Evolutionary conservation across 2,113 vertebrate genomes (phyloP).

Genomic region (Tricholaema leucomelas): DNA sequence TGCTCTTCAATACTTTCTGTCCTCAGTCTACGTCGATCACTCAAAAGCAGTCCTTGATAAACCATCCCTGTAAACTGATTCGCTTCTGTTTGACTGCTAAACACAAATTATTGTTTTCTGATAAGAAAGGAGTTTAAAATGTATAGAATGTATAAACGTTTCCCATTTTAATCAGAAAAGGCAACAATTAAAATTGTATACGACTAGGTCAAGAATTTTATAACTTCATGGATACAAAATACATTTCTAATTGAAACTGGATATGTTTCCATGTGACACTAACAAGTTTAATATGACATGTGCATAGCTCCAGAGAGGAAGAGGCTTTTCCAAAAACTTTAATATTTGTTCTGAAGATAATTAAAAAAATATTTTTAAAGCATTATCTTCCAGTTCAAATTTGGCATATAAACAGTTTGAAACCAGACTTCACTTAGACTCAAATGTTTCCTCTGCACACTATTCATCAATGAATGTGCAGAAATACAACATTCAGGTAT

Average conservation of each 20-base stretch:
- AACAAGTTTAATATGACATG: background rate
- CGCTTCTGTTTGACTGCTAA: conserved; percentile 88
- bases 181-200: background rate
- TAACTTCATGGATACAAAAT: background rate
- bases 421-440: background rate
- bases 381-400: background rate
- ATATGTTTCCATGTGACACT: background rate
- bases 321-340: background rate
- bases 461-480: background rate
- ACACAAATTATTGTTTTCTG: conserved; percentile 37
- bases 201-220: background rate
- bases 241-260: background rate
- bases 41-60: conserved; percentile 94
- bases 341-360: background rate
- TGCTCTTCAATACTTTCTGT: conserved; percentile 98
- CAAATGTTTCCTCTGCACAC: background rate
- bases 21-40: conserved; percentile 90
- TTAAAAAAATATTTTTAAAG: background rate
- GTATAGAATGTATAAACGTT: background rate
- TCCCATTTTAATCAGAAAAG: background rate
- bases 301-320: background rate
- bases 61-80: conserved; percentile 97
- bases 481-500: background rate
- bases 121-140: conserved; percentile 33
- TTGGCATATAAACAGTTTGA: background rate